phyloP scores from a whole-genome alignment of 2,888 invertebrate genomes.

The Cataglyphis livida region DNA sequence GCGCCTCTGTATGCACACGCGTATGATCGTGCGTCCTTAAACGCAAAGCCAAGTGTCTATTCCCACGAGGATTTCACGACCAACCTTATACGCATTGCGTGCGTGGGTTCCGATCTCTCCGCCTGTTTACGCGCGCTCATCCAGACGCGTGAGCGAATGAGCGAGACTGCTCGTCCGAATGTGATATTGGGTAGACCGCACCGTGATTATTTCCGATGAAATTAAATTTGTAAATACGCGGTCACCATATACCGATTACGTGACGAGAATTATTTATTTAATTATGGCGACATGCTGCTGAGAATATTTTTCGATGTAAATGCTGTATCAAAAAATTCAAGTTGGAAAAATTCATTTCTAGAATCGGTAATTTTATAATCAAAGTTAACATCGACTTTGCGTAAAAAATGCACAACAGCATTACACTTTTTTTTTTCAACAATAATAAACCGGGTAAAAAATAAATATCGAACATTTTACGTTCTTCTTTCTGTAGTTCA shows the following conservation, averaged over 20 bases:
- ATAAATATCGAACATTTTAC: background rate
- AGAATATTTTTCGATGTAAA: background rate
- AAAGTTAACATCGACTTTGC: background rate
- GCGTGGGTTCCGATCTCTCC: constrained; percentile 36
- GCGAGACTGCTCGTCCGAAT: constrained; percentile 13
- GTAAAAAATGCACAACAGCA: background rate
- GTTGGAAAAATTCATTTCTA: background rate
- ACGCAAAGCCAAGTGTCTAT: constrained; percentile 83
- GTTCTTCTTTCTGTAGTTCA: constrained; percentile 40
- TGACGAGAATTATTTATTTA: background rate
- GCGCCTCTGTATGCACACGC: constrained; percentile 63
- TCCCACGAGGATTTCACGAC: constrained; percentile 84
- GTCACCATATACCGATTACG: background rate
- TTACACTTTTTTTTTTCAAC: constrained; percentile 1
- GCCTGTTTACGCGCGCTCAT: constrained; percentile 45
- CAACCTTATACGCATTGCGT: constrained; percentile 59
- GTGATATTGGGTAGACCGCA: constrained; percentile 2
- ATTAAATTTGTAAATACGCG: constrained; percentile 46
- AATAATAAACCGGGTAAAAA: constrained; percentile 32
- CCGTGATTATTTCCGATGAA: constrained; percentile 16
- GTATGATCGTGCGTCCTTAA: constrained; percentile 73
- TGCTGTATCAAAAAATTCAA: background rate
- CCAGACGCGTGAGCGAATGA: constrained; percentile 19
- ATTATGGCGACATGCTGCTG: background rate
- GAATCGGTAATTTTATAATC: background rate